phyloP scores from a whole-genome alignment of 2,888 invertebrate genomes.

The Dynastes grantii region DNA sequence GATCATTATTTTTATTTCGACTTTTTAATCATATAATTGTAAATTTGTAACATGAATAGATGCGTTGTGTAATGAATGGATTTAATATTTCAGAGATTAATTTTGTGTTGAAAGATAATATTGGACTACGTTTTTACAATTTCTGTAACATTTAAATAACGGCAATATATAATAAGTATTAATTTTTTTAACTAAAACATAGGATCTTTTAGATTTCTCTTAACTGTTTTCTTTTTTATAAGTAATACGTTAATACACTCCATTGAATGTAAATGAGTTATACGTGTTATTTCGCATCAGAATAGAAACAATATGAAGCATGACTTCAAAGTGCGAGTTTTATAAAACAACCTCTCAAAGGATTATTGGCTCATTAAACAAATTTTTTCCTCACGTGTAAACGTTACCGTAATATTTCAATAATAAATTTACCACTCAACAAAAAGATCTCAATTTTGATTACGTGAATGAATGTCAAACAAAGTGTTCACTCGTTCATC shows the following conservation, averaged over 20 bases:
- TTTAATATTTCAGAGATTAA: too few species aligned
- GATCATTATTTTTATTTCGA: neutral
- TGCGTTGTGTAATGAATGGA: too few species aligned
- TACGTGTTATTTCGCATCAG: neutral
- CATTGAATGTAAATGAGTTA: too few species aligned
- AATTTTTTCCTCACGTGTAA: constrained; percentile 19
- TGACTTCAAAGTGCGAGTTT: constrained; percentile 16
- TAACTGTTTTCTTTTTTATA: too few species aligned
- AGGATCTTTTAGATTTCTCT: too few species aligned
- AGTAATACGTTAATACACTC: too few species aligned
- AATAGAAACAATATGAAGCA: neutral
- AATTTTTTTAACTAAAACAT: too few species aligned
- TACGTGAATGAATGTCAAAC: constrained; percentile 25
- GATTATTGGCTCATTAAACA: neutral
- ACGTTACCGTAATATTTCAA: constrained; percentile 12
- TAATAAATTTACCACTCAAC: constrained; percentile 31
- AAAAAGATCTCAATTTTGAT: constrained; percentile 36
- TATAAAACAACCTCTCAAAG: neutral
- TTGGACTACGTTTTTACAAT: too few species aligned
- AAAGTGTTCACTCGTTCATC: neutral
- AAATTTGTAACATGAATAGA: too few species aligned
- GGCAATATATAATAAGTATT: too few species aligned
- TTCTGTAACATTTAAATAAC: too few species aligned
- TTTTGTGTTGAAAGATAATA: too few species aligned
- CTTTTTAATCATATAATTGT: neutral